A percentile compares a stretch with the other conserved stretches of the same genome.
phyloP scores from a whole-genome alignment of 2,113 vertebrate genomes.

The Tyto alba region DNA sequence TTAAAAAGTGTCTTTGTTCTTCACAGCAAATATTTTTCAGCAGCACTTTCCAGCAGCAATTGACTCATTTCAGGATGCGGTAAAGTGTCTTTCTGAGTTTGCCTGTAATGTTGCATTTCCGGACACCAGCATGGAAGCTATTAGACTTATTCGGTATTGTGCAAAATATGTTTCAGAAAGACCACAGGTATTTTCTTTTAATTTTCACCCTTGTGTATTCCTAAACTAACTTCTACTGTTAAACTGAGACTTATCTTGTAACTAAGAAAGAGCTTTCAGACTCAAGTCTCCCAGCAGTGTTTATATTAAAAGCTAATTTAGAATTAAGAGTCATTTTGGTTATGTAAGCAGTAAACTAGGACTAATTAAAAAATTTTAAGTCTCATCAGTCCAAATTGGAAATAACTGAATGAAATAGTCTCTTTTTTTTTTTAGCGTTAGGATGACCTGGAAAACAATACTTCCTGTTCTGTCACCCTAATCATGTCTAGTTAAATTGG shows the following conservation, averaged over 20 bases:
- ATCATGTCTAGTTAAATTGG: not conserved
- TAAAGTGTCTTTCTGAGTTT: slow-evolving; percentile 97
- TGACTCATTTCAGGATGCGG: slow-evolving; percentile 96
- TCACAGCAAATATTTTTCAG: slow-evolving; percentile 88
- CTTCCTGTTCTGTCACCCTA: not conserved
- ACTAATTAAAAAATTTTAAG: not conserved
- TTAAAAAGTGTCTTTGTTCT: not conserved
- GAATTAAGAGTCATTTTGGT: not conserved
- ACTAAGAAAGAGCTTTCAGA: not conserved
- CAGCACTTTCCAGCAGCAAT: slow-evolving; percentile 94
- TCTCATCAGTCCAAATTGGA: not conserved
- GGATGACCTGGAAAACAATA: not conserved
- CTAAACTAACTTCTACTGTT: not conserved
- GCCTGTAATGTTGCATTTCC: slow-evolving; percentile 95
- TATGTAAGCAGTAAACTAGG: not conserved
- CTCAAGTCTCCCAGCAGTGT: not conserved
- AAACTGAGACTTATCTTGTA: not conserved
- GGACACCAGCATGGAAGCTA: slow-evolving; percentile 97
- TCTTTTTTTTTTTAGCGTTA: not conserved
- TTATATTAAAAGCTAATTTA: not conserved
- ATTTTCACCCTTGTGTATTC: not conserved
- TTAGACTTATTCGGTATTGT: slow-evolving; percentile 92
- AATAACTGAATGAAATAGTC: not conserved
- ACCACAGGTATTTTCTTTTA: slow-evolving; percentile 79
- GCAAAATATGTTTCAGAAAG: slow-evolving; percentile 93